Conservation (phyloP, 2,113 vertebrate genomes). For the Amblyornis subalaris region DNA sequence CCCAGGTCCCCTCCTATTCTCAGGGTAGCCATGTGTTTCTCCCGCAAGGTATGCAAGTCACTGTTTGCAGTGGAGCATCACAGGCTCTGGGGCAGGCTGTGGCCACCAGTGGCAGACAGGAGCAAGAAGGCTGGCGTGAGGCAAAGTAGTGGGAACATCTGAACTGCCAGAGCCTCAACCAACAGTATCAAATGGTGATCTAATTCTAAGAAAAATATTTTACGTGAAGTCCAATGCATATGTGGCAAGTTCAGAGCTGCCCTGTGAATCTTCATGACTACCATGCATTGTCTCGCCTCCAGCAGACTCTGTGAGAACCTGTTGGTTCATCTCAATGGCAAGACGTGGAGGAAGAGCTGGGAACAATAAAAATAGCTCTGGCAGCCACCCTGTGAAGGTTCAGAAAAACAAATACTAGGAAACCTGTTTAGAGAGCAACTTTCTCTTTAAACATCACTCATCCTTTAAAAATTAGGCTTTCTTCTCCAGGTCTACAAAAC, state of each 20-base stretch:
- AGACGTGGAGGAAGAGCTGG: neutral
- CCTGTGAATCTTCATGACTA: neutral
- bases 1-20: neutral
- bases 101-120: neutral
- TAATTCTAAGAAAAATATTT: neutral
- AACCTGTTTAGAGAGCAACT: neutral
- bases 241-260: neutral
- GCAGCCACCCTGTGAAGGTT: neutral
- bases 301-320: neutral
- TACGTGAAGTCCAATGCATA: neutral
- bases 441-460: neutral
- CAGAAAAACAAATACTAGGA: neutral
- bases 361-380: neutral
- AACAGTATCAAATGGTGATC: neutral
- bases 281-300: neutral
- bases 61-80: neutral
- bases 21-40: neutral
- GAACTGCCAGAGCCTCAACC: neutral
- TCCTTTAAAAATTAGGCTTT: neutral
- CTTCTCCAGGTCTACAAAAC: neutral
- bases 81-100: neutral
- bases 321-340: neutral
- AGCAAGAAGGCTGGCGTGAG: neutral
- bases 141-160: neutral
- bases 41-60: neutral